Conservation (phyloP, 2,888 invertebrate genomes). For the Ametastegia equiseti region DNA sequence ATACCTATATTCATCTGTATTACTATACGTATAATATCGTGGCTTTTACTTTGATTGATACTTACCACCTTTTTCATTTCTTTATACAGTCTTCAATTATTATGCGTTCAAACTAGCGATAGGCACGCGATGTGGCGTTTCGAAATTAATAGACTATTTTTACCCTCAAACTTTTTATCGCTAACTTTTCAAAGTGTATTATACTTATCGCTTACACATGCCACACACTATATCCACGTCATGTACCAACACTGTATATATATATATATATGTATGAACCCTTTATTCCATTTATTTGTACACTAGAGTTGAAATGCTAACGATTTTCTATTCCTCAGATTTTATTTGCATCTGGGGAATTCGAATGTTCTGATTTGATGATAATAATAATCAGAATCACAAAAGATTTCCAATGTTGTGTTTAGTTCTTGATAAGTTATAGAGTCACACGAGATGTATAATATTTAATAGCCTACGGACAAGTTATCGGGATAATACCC, state of each 20-base stretch:
- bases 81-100: neutral
- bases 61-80: constrained; percentile 10
- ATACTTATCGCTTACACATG: neutral
- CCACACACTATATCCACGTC: neutral
- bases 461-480: neutral
- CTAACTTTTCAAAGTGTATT: neutral
- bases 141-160: constrained; percentile 32
- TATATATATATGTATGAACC: too few species aligned
- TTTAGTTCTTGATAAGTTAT: too few species aligned
- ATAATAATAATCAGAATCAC: neutral
- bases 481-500: neutral
- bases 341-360: neutral
- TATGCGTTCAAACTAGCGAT: constrained; percentile 20
- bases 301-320: neutral
- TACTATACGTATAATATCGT: too few species aligned
- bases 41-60: constrained; percentile 38
- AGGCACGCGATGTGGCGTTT: constrained; percentile 32
- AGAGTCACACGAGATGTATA: too few species aligned
- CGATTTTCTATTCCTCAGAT: neutral
- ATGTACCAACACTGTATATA: too few species aligned
- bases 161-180: neutral
- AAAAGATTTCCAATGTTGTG: neutral
- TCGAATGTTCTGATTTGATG: neutral
- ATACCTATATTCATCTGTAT: too few species aligned
- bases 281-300: neutral